phyloP scores from a whole-genome alignment of 1,140 invertebrate species.

The Chelonus insularis region DNA sequence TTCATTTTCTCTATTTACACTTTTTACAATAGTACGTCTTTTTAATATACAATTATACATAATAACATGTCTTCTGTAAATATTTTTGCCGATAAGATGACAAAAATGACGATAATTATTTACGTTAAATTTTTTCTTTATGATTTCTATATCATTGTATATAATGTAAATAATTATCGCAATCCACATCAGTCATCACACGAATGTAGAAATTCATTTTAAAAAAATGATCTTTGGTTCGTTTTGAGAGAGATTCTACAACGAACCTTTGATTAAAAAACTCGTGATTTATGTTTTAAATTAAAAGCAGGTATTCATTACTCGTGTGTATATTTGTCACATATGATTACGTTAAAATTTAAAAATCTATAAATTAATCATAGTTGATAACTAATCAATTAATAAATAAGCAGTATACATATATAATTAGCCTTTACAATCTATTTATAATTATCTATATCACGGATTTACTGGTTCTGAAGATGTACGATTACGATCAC shows the following conservation, averaged over 20 bases:
- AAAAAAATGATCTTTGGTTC: constrained; percentile 11
- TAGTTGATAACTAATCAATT: too few relatives aligned
- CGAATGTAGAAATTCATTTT: not conserved
- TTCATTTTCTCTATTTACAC: constrained; percentile 19
- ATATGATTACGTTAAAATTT: too few relatives aligned
- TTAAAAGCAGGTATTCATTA: not conserved
- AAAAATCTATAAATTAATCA: too few relatives aligned
- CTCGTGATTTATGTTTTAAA: not conserved
- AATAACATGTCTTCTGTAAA: constrained; percentile 9
- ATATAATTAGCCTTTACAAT: constrained; percentile 27
- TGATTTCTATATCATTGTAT: not conserved
- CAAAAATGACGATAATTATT: not conserved
- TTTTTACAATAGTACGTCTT: constrained; percentile 12
- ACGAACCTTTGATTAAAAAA: constrained; percentile 15
- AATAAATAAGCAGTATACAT: constrained; percentile 54
- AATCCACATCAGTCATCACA: not conserved
- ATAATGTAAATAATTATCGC: constrained; percentile 1
- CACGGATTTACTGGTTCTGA: constrained; percentile 50
- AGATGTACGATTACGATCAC: constrained; percentile 32
- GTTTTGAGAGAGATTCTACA: not conserved
- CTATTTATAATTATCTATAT: constrained; percentile 42
- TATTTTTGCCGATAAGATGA: not conserved
- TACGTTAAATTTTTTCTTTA: not conserved
- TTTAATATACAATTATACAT: constrained; percentile 25
- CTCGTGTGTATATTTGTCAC: too few relatives aligned